Conservation (phyloP, 2,113 vertebrate species). For the Rhinoderma darwinii region DNA sequence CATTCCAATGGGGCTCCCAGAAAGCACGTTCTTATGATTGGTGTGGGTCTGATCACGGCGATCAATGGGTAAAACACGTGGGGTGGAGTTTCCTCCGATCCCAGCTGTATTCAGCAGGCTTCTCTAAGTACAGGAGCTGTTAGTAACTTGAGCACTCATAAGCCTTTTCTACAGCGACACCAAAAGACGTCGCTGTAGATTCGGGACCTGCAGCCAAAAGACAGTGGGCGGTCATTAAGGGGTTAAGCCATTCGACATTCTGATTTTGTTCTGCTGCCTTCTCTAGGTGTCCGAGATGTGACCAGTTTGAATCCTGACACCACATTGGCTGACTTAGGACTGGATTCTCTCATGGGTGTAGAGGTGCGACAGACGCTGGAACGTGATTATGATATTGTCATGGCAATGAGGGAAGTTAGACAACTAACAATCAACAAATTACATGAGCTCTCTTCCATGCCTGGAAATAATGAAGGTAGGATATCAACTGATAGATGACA, state of each 20-base stretch:
- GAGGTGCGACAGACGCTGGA: slow-evolving; percentile 94
- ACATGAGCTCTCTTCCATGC: slow-evolving; percentile 76
- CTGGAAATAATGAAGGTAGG: slow-evolving; percentile 71
- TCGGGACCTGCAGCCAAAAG: too few species aligned
- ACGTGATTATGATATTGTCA: slow-evolving; percentile 85
- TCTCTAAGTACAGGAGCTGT: too few species aligned
- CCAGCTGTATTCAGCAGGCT: too few species aligned
- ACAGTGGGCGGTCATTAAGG: too few species aligned
- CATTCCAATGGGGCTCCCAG: too few species aligned
- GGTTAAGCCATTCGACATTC: background rate
- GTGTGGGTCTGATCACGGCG: too few species aligned
- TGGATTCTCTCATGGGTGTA: slow-evolving; percentile 96
- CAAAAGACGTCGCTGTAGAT: too few species aligned
- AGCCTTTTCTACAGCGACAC: too few species aligned
- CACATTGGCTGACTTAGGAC: slow-evolving; percentile 88
- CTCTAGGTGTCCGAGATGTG: slow-evolving; percentile 86
- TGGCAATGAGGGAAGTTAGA: slow-evolving; percentile 90
- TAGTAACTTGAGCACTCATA: too few species aligned
- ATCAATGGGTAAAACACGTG: too few species aligned
- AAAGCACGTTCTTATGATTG: too few species aligned
- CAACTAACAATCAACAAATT: slow-evolving; percentile 89
- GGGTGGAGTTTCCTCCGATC: too few species aligned
- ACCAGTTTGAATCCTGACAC: slow-evolving; percentile 80
- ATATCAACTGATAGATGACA: background rate
- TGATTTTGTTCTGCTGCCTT: background rate